Evolutionary conservation across 2,888 invertebrate species (phyloP).

Genomic region (Candidula unifasciata): DNA sequence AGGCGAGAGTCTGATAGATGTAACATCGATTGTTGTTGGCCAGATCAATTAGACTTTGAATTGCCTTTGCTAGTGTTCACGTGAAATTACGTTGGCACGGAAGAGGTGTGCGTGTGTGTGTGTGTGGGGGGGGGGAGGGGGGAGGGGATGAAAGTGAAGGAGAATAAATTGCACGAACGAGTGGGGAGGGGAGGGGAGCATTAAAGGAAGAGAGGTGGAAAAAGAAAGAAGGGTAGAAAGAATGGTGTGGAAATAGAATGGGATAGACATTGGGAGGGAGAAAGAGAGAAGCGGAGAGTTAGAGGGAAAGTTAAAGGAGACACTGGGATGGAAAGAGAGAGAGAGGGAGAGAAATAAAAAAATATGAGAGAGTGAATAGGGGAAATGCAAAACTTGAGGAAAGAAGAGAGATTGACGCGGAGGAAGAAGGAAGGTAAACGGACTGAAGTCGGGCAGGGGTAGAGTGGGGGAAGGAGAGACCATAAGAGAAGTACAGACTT

Average conservation of each 20-base stretch:
- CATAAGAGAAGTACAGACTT: neutral
- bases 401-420: neutral
- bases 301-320: neutral
- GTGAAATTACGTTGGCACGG: too few relatives aligned
- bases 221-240: neutral
- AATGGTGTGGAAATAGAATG: neutral
- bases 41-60: too few relatives aligned
- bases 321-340: neutral
- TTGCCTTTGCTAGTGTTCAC: too few relatives aligned
- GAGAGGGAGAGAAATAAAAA: neutral
- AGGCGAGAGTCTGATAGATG: too few relatives aligned
- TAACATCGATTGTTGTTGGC: too few relatives aligned
- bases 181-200: too few relatives aligned
- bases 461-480: neutral
- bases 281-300: neutral
- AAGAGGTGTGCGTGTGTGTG: too few relatives aligned
- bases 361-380: neutral
- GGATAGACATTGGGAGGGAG: neutral
- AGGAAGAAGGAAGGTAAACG: neutral
- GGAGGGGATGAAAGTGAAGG: too few relatives aligned
- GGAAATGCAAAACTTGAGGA: neutral
- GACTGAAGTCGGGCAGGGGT: neutral
- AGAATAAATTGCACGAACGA: too few relatives aligned
- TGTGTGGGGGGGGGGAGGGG: too few relatives aligned
- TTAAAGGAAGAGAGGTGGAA: neutral